These are phyloP conservation scores for Abrostola triplasia DNA, from an alignment of 2,888 invertebrate genomes.

Conservation along the genomic window DNA sequence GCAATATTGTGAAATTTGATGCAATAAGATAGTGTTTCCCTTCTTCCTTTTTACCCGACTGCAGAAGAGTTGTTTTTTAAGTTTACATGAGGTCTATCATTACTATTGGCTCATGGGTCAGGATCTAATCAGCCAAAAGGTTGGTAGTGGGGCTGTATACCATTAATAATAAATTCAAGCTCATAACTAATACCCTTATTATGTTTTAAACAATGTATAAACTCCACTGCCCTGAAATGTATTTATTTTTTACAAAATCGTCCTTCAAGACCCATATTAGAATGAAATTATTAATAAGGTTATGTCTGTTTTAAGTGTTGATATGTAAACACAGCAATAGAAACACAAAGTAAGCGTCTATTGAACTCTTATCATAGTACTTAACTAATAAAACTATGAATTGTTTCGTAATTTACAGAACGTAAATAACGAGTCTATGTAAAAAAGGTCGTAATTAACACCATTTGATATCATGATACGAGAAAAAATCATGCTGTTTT, in stretches of 20 bases:
- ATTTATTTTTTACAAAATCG: constrained; percentile 3
- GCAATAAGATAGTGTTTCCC: too few relatives aligned
- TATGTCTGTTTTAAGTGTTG: constrained; percentile 7
- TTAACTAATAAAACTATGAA: constrained; percentile 29
- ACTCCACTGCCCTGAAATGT: background rate
- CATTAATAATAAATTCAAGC: too few relatives aligned
- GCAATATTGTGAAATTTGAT: background rate
- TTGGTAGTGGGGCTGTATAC: too few relatives aligned
- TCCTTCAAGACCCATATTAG: constrained; percentile 40
- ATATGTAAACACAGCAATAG: constrained; percentile 9
- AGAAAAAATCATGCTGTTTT: background rate
- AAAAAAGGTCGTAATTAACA: background rate
- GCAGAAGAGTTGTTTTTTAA: too few relatives aligned
- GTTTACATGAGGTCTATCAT: too few relatives aligned
- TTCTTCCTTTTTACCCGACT: too few relatives aligned
- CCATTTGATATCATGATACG: background rate
- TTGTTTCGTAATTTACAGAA: constrained; percentile 32
- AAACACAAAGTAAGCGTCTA: background rate
- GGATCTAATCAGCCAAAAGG: too few relatives aligned
- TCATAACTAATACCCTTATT: too few relatives aligned
- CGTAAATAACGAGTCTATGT: constrained; percentile 35
- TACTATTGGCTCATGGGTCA: too few relatives aligned
- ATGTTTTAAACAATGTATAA: too few relatives aligned
- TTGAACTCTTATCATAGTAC: constrained; percentile 22
- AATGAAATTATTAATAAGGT: constrained; percentile 11